Base-by-base conservation (phyloP, 2,113 vertebrate genomes). In the Phasianus colchicus region DNA sequence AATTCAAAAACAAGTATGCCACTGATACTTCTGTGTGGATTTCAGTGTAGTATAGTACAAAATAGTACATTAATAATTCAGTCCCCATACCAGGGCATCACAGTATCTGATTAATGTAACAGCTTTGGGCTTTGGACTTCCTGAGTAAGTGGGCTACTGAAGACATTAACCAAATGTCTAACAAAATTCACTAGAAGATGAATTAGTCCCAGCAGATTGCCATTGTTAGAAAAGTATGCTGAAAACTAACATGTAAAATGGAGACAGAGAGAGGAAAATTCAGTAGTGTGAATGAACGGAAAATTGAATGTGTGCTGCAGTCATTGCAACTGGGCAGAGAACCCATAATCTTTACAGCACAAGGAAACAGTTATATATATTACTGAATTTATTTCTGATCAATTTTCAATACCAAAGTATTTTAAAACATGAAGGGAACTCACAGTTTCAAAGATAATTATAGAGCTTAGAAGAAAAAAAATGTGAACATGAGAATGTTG, bases 41-140 rank as follows among this genome's bases (percentile, higher is more conserved):
- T 89, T 87, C 36, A 50, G 1, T 58, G 67, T 76, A 27, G 50
- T 72, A 25, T 80, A 48, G 29, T 58, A 88, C 6, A 75, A 79
- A 92, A 70, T 40, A 1, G 1, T 63, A 34, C 60, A 55, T 83
- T 71, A 85, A 54, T 89, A 93, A 86, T 90, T 89, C 67, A 84
- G 86, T 43, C 48, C 43, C 58, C 48, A 69, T 78, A 69, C 36
- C 8, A 60, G 24, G 43, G 17, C 19, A 36, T 90, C 47, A 34
- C 13, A 27, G 40, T 58, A 42, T 54, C 83, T 91, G 77, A 91
- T 75, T 92, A 70, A 93, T 73, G 86, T 85, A 7, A 0, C 81
- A 76, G 61, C 83, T 83, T 47, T 77, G 83, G 70, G 80, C 63
- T 90, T 86, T 42, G 63, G 67, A 72, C 48, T 93, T 84, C n/a